Base-by-base conservation (phyloP, 2,888 invertebrate genomes). In the Adelphocoris suturalis region DNA sequence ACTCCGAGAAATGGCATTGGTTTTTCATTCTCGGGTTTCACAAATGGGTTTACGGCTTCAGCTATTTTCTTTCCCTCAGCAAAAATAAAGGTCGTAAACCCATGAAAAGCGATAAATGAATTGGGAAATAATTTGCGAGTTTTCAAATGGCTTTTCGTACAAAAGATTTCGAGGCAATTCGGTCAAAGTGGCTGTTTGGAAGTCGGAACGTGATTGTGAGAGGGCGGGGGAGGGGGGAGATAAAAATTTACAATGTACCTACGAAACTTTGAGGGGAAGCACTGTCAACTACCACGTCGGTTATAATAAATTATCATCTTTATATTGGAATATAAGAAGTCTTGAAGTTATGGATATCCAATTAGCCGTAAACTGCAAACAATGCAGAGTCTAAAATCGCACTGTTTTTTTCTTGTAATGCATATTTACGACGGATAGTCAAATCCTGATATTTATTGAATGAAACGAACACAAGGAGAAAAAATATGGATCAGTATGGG, bases 1-100 rank as follows among this genome's bases (percentile, higher is more conserved):
- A 57, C 57, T n/a, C 57, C 57, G 19, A n/a, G 57, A 13, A 68
- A 52, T 23, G 9, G 23, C 23, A 9, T 68, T 27, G 68, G 68
- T 68, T 68, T 68, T 68, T 68, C 68, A 68, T 68, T 68, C 68
- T 68, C 68, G 27, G 68, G 68, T 68, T 68, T 68, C 68, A 68
- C 68, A 68, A 68, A 68, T 68, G 68, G 68, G 68, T 68, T 68
- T 68, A 68, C 68, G 12, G 68, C 68, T 68, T 23, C 68, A 23
- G 68, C 68, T 68, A 68, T 68, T 68, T 68, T 68, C 68, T 68
- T 68, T 68, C 68, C 68, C 68, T 68, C 23, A 16, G 9, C 68
- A 68, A 68, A 68, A 68, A 68, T 68, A 68, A 68, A 68, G 68
- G 27, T 23, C 68, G 19, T 68, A 68, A 68, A 68, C 68, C 68